phyloP scores from a whole-genome alignment of 2,888 invertebrate species.

The Andrena fulva region DNA sequence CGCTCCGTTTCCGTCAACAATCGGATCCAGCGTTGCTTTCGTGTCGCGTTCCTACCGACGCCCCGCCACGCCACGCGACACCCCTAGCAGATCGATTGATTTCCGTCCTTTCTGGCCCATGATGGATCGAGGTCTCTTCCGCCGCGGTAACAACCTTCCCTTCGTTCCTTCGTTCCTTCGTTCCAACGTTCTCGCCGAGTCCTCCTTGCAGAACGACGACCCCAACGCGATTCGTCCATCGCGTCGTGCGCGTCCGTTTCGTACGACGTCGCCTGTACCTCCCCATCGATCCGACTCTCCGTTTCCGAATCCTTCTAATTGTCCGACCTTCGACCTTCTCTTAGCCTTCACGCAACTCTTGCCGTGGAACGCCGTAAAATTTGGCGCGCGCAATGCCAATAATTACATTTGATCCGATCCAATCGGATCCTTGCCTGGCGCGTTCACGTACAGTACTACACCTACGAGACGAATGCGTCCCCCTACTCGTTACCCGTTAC shows the following conservation, averaged over 20 bases:
- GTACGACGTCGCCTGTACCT: neutral
- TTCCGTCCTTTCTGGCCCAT: slow-evolving; percentile 75
- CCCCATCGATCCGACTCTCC: neutral
- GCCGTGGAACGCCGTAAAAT: too few species aligned
- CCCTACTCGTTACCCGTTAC: too few species aligned
- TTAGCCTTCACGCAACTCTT: too few species aligned
- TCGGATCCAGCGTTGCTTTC: slow-evolving; percentile 72
- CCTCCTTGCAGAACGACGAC: slow-evolving; percentile 33
- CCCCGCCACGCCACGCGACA: slow-evolving; percentile 65
- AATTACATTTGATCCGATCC: too few species aligned
- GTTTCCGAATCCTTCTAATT: neutral
- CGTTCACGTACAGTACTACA: too few species aligned
- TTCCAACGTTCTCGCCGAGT: slow-evolving; percentile 37
- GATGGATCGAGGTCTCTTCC: slow-evolving; percentile 75
- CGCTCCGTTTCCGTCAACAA: slow-evolving; percentile 57
- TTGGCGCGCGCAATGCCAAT: too few species aligned
- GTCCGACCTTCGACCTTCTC: too few species aligned
- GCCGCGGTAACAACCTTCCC: slow-evolving; percentile 62
- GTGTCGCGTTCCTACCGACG: slow-evolving; percentile 49
- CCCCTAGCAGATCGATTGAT: slow-evolving; percentile 76
- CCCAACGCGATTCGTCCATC: slow-evolving; percentile 31
- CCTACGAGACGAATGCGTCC: too few species aligned
- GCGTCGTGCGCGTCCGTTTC: neutral
- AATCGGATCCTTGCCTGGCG: too few species aligned
- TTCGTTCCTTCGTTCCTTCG: slow-evolving; percentile 41